Percentiles rank a stretch among this genome's conserved stretches.
These are phyloP conservation scores for Tanaodytes sp. DNA, from an alignment of 2,888 invertebrate genomes.

Conservation along the genomic window DNA sequence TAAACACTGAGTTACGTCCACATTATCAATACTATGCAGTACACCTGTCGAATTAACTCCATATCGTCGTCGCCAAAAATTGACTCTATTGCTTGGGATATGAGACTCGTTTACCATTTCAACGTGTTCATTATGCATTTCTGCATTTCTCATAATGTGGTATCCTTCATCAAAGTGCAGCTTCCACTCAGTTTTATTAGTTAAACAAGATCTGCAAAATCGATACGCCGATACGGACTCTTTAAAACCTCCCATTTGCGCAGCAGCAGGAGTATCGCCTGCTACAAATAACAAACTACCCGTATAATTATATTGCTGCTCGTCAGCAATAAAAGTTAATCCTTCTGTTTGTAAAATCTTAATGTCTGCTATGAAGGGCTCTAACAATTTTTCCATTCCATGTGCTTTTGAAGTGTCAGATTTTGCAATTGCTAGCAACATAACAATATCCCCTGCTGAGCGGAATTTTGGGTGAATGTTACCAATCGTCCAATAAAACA, in stretches of 20 bases:
- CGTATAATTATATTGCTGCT: too few relatives aligned
- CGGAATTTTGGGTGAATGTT: too few relatives aligned
- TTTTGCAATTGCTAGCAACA: conserved; percentile 1
- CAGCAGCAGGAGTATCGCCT: too few relatives aligned
- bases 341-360: conserved; percentile 49
- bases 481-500: conserved; percentile 13
- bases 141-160: conserved; percentile 27
- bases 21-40: conserved; percentile 5
- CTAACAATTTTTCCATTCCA: too few relatives aligned
- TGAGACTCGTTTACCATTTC: conserved; percentile 10
- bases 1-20: too few relatives aligned
- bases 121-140: conserved; percentile 19
- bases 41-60: conserved; percentile 37
- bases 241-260: too few relatives aligned
- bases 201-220: conserved; percentile 13
- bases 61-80: conserved; percentile 43
- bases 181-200: conserved; percentile 16
- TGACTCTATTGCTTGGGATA: neutral
- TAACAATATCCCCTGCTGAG: neutral
- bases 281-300: too few relatives aligned
- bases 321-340: neutral
- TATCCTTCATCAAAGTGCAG: conserved; percentile 4
- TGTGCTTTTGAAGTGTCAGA: conserved; percentile 18
- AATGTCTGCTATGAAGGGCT: conserved; percentile 50
- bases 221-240: too few relatives aligned